Percentiles rank a stretch among this genome's conserved stretches.
phyloP scores from a whole-genome alignment of 2,797 vertebrate species.

The Anas georgica region DNA sequence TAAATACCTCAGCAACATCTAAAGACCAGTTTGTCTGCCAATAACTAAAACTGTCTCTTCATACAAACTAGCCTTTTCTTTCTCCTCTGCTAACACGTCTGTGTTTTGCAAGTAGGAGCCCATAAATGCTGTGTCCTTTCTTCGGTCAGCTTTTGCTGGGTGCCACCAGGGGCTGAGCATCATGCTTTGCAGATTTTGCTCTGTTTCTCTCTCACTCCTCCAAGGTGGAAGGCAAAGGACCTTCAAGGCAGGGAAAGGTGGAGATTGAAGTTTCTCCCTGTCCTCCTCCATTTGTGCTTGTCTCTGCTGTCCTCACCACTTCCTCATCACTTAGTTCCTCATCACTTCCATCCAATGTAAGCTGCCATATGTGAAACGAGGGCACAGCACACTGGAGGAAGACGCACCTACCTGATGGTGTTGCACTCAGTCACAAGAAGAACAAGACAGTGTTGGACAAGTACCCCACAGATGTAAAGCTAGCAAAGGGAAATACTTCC shows the following conservation, averaged over 20 bases:
- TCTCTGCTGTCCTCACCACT: not conserved
- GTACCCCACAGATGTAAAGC: not conserved
- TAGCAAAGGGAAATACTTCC: not conserved
- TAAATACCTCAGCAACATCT: conserved; percentile 40
- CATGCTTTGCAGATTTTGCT: not conserved
- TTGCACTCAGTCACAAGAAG: not conserved
- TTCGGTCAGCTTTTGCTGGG: not conserved
- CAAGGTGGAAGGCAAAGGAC: not conserved
- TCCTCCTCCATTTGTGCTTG: not conserved
- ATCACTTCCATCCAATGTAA: not conserved
- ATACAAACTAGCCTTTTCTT: not conserved
- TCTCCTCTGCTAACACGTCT: not conserved
- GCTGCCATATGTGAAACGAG: accelerated
- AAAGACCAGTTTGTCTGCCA: not conserved
- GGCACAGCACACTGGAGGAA: not conserved
- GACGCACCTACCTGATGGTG: not conserved
- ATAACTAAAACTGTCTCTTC: not conserved
- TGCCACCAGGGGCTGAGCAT: not conserved
- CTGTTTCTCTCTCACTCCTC: not conserved
- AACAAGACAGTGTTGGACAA: not conserved
- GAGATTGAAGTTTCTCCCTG: not conserved
- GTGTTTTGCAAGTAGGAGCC: not conserved
- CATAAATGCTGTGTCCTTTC: not conserved
- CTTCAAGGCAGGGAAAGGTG: not conserved
- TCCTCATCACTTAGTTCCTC: not conserved